phyloP scores from a whole-genome alignment of 2,888 invertebrate genomes.

The Agrenia bidenticulata region DNA sequence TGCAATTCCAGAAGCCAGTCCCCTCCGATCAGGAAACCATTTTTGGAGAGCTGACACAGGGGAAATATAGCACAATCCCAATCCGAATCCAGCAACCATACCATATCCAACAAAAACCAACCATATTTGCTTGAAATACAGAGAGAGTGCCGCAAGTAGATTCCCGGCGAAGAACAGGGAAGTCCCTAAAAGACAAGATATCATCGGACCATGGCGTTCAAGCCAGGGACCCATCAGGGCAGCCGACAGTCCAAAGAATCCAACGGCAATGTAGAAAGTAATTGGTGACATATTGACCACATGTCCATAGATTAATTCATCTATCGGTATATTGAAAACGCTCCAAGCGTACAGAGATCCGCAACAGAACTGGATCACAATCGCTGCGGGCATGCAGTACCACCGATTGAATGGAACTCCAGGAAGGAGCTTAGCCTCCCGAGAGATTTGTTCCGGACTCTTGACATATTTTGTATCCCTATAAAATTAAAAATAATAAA shows the following conservation, averaged over 20 bases:
- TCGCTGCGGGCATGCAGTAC: slow-evolving; percentile 45
- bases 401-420: slow-evolving; percentile 43
- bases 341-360: slow-evolving; percentile 51
- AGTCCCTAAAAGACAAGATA: slow-evolving; percentile 35
- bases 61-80: slow-evolving; percentile 45
- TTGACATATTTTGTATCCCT: slow-evolving; percentile 13
- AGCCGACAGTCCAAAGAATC: slow-evolving; percentile 41
- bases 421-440: slow-evolving; percentile 25
- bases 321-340: slow-evolving; percentile 50
- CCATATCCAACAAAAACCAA: slow-evolving; percentile 42
- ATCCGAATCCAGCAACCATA: slow-evolving; percentile 36
- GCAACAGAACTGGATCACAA: slow-evolving; percentile 45
- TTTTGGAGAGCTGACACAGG: slow-evolving; percentile 49
- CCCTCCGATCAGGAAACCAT: slow-evolving; percentile 49
- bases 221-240: slow-evolving; percentile 50
- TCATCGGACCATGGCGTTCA: slow-evolving; percentile 46
- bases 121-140: slow-evolving; percentile 37
- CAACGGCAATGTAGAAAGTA: slow-evolving; percentile 49
- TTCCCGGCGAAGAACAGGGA: slow-evolving; percentile 40
- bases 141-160: slow-evolving; percentile 37
- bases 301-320: slow-evolving; percentile 36
- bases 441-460: slow-evolving; percentile 6
- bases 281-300: slow-evolving; percentile 43
- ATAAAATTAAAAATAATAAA: background rate
- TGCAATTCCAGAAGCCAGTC: slow-evolving; percentile 47